These are phyloP conservation scores for Nemapogon koenigi DNA, from an alignment of 2,888 invertebrate species.

Conservation along the genomic window DNA sequence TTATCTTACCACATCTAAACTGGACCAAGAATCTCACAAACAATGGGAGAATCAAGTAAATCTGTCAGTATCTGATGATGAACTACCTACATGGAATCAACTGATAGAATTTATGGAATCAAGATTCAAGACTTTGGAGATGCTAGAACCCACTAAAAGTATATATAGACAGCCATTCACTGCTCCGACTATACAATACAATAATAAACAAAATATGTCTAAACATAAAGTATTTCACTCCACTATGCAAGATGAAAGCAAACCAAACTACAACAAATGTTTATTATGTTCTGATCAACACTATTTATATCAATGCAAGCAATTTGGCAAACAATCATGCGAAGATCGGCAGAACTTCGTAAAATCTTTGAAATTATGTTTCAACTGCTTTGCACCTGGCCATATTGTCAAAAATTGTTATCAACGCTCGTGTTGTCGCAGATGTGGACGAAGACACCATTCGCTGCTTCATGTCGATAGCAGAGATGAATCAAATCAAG, in stretches of 20 bases:
- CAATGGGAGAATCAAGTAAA: constrained; percentile 16
- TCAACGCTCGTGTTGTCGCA: constrained; percentile 13
- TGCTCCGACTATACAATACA: no score
- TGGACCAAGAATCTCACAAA: constrained; percentile 17
- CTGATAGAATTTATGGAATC: constrained; percentile 13
- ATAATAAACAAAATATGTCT: no score
- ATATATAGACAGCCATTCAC: neutral
- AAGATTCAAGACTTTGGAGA: constrained; percentile 13
- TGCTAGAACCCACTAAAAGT: constrained; percentile 9
- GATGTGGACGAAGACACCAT: constrained; percentile 17
- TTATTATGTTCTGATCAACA: constrained; percentile 12
- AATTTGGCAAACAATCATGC: constrained; percentile 8
- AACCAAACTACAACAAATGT: constrained; percentile 4
- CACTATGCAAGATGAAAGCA: constrained; percentile 5
- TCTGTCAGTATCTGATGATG: neutral
- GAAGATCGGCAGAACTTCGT: constrained; percentile 13
- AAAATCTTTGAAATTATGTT: constrained; percentile 13
- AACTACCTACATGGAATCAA: constrained; percentile 7
- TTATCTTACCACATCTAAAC: constrained; percentile 15
- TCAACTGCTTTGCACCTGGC: constrained; percentile 16
- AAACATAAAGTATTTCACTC: constrained; percentile 12
- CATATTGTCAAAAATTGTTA: constrained; percentile 13
- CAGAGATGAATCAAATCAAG: neutral
- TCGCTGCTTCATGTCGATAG: constrained; percentile 15
- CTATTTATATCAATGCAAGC: constrained; percentile 14